Conservation (phyloP, 2,113 vertebrate species). For the Corythoichthys intestinalis region DNA sequence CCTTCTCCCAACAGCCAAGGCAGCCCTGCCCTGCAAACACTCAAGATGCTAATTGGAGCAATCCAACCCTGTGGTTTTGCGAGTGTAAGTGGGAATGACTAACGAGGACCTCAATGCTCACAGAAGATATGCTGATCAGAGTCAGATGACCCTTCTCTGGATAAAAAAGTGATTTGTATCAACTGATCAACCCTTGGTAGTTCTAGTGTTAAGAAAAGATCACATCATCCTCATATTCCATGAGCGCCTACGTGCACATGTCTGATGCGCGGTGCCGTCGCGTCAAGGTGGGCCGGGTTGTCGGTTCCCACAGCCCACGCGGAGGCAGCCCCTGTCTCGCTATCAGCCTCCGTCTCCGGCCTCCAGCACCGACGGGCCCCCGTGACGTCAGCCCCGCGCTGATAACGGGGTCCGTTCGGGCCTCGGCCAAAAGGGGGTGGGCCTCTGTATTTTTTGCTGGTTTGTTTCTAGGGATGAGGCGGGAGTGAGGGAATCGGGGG, state of each 20-base stretch:
- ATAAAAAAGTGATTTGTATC: too few species aligned
- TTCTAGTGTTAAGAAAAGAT: too few species aligned
- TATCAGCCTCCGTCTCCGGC: slow-evolving; percentile 71
- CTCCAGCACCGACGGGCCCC: slow-evolving; percentile 58
- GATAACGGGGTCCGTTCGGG: slow-evolving; percentile 61
- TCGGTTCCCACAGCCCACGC: slow-evolving; percentile 66
- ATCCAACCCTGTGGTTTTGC: too few species aligned
- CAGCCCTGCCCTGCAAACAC: too few species aligned
- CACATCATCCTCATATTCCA: not conserved
- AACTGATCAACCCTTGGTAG: too few species aligned
- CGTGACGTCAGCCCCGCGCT: slow-evolving; percentile 67
- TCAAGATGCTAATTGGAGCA: too few species aligned
- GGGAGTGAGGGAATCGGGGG: slow-evolving; percentile 58
- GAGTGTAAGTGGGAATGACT: too few species aligned
- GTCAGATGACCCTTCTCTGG: too few species aligned
- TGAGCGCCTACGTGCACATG: slow-evolving; percentile 2
- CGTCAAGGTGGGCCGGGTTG: slow-evolving; percentile 58
- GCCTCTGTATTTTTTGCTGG: not conserved
- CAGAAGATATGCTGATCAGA: too few species aligned
- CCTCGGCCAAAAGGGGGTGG: slow-evolving; percentile 15
- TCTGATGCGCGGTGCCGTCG: slow-evolving; percentile 32
- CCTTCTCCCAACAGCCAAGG: too few species aligned
- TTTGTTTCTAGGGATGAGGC: slow-evolving; percentile 55
- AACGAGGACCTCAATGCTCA: too few species aligned
- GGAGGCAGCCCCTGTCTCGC: slow-evolving; percentile 58